Evolutionary conservation across 1,140 invertebrate genomes (phyloP).

Genomic region (Hetaerina americana): DNA sequence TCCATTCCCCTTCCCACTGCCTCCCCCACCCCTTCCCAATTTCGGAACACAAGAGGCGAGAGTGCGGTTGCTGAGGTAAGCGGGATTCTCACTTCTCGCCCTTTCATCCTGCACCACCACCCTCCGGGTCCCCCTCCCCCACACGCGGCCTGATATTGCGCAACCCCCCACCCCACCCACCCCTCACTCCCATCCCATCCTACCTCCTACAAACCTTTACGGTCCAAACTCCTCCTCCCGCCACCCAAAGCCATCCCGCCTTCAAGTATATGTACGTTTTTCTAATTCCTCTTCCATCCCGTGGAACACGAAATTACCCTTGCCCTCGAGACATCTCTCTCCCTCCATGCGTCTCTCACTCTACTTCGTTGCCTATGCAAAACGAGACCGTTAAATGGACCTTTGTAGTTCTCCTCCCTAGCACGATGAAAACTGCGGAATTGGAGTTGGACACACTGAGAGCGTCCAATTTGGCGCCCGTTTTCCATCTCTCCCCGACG

Average conservation of each 20-base stretch:
- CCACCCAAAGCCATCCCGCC: too few species aligned
- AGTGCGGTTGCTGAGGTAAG: not conserved
- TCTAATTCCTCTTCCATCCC: not conserved
- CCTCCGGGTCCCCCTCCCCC: not conserved
- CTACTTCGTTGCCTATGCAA: not conserved
- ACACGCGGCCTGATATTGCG: not conserved
- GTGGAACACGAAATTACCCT: not conserved
- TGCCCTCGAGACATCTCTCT: not conserved
- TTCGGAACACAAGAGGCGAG: not conserved
- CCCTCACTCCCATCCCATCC: too few species aligned
- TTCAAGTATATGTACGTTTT: too few species aligned
- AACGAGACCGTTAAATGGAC: not conserved
- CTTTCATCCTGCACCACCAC: not conserved
- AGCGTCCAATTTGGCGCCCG: not conserved
- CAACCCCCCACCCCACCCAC: too few species aligned
- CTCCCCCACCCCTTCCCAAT: not conserved
- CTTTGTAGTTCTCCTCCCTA: not conserved
- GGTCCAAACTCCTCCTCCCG: too few species aligned
- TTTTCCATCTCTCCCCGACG: not conserved
- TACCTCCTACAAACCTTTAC: too few species aligned
- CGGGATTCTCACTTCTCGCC: not conserved
- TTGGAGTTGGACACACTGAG: not conserved
- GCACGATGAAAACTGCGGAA: not conserved
- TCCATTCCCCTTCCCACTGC: not conserved
- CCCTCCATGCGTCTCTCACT: too few species aligned